phyloP scores from a whole-genome alignment of 2,113 vertebrate species.

The Misgurnus anguillicaudatus region DNA sequence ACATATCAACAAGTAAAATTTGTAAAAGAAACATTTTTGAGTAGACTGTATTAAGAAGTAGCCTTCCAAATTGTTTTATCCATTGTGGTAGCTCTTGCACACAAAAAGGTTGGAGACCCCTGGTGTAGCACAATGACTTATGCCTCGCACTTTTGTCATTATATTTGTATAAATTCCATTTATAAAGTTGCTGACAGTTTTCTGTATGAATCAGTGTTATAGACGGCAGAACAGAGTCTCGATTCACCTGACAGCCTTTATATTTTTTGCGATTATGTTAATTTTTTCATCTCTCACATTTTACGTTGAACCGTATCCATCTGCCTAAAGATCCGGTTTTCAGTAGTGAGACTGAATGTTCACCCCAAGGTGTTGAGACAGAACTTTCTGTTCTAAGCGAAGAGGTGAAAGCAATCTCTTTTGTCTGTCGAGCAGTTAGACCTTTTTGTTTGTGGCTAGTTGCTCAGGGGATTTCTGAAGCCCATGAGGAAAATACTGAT shows the following conservation, averaged over 20 bases:
- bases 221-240: no score
- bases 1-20: no score
- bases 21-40: no score
- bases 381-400: constrained; percentile 57
- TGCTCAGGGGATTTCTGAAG: constrained; percentile 59
- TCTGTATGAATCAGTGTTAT: no score
- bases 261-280: not conserved
- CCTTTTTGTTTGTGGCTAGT: constrained; percentile 61
- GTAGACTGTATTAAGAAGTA: no score
- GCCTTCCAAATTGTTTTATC: no score
- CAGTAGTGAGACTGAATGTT: constrained; percentile 7
- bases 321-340: not conserved
- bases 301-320: not conserved
- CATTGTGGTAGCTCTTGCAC: no score
- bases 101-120: no score
- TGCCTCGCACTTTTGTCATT: no score
- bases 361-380: constrained; percentile 45
- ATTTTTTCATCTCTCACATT: not conserved
- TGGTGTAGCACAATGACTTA: no score
- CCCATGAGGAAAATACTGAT: constrained; percentile 34
- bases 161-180: no score
- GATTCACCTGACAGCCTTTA: not conserved
- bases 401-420: constrained; percentile 63
- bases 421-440: constrained; percentile 56
- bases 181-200: no score